Evolutionary conservation across 2,113 vertebrate genomes (phyloP), one percentile per base, ranked within the genome.

Genomic region (Sceloporus undulatus): DNA sequence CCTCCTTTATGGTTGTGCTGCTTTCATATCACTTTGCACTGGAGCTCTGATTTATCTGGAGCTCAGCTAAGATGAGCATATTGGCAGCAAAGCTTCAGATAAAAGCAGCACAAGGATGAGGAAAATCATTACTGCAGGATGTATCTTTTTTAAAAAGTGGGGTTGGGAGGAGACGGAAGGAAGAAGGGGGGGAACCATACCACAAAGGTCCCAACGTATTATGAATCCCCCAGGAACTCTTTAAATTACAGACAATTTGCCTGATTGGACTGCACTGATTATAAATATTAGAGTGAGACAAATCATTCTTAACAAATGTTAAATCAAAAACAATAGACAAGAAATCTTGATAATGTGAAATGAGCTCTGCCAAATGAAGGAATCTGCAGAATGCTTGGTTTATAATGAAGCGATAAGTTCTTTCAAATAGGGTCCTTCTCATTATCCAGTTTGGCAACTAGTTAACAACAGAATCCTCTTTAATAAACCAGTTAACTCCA

Each of bases 181-280:
- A 52, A 66, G 40, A 48, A 52, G 21, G 8, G 4, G 34, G 2
- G 14, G 9, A 42, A 73, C 34, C 21, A 54, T 77, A 78, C 80
- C 91, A 93, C 85, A 93, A 93, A 95, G 85, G 86, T 93, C 87
- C 90, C 89, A 82, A 87, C 85, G 88, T 88, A 92, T 91, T 94
- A 89, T 9, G 56, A 94, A 92, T 95, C 93, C 94, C 93, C 48
- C n/a, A 93, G 91, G 94, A 94, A 92, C 86, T 78, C 88, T 93
- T 94, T 89, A 94, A 95, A 94, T 95, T 94, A 93, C 87, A 93
- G 93, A 94, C 93, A 94, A 93, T 95, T 95, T 95, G 81, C 91
- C 92, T 94, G 93, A 95, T 96, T 96, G 93, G 92, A 88, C 92
- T 93, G 87, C 86, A 87, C 86, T 91, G 90, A 90, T 94, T 90